Conservation (phyloP, 1,140 invertebrate species). For the Bursaphelenchus mucronatus region DNA sequence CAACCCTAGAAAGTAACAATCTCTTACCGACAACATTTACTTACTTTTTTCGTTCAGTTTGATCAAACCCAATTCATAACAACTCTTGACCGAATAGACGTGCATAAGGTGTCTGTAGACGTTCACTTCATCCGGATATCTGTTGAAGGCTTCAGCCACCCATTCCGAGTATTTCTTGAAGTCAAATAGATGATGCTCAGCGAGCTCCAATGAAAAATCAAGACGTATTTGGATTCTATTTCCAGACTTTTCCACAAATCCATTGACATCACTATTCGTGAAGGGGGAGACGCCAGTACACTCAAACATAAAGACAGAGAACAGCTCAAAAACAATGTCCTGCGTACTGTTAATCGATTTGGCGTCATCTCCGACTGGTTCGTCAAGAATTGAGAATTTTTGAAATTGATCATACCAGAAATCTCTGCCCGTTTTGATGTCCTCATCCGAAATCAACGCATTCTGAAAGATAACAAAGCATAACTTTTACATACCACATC, state of each 20-base stretch:
- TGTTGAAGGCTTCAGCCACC: neutral
- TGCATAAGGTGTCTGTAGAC: constrained; percentile 7
- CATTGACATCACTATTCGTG: neutral
- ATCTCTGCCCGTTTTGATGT: neutral
- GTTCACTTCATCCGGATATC: neutral
- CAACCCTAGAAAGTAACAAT: too few relatives aligned
- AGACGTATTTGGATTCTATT: neutral
- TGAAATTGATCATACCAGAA: neutral
- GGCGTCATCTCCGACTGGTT: neutral
- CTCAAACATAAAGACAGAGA: constrained; percentile 8
- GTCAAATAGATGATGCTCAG: neutral
- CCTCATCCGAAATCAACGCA: neutral
- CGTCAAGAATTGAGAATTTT: neutral
- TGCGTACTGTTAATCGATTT: neutral
- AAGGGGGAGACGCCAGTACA: neutral
- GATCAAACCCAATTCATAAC: neutral
- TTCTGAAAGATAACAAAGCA: neutral
- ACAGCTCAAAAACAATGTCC: constrained; percentile 3
- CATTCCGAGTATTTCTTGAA: constrained; percentile 6
- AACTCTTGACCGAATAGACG: neutral
- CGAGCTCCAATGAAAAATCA: neutral
- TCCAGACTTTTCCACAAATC: neutral
- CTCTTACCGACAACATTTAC: neutral
- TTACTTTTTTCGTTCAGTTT: neutral
- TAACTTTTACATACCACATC: neutral